A percentile compares a stretch with the other conserved stretches of the same genome.
Evolutionary conservation across 2,113 vertebrate species (phyloP).

Genomic region (Vulpes vulpes): DNA sequence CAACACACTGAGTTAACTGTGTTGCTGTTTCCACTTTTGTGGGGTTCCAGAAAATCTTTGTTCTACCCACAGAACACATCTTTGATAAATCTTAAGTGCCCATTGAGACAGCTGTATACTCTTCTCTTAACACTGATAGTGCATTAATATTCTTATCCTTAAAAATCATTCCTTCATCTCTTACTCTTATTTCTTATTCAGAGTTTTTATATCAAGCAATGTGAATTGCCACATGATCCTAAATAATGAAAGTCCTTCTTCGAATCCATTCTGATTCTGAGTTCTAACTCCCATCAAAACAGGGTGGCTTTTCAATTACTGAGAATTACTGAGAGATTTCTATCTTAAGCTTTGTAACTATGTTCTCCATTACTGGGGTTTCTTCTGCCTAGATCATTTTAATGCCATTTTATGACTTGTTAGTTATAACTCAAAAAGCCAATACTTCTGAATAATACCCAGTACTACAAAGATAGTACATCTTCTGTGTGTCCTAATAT

Average conservation of each 20-base stretch:
- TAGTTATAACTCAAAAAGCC: not conserved
- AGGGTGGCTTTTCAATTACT: not conserved
- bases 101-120: not conserved
- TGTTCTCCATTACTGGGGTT: not conserved
- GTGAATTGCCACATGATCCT: not conserved
- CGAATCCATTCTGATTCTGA: not conserved
- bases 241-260: constrained; percentile 13
- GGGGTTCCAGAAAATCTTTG: not conserved
- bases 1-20: not conserved
- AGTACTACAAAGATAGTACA: not conserved
- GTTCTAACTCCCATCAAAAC: constrained; percentile 20
- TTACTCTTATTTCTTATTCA: constrained; percentile 36
- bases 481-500: not conserved
- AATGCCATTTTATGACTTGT: not conserved
- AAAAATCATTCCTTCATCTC: not conserved
- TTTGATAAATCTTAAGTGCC: not conserved
- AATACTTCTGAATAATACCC: not conserved
- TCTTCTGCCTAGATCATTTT: not conserved
- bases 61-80: not conserved
- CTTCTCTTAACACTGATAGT: not conserved
- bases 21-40: not conserved
- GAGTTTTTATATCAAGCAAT: constrained; percentile 46
- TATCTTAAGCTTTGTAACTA: not conserved
- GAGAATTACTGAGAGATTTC: not conserved
- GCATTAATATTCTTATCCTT: not conserved